Evolutionary conservation across 1,140 invertebrate species (phyloP), one percentile per base, ranked within the genome.

Genomic region (Sminthurides bifidus): DNA sequence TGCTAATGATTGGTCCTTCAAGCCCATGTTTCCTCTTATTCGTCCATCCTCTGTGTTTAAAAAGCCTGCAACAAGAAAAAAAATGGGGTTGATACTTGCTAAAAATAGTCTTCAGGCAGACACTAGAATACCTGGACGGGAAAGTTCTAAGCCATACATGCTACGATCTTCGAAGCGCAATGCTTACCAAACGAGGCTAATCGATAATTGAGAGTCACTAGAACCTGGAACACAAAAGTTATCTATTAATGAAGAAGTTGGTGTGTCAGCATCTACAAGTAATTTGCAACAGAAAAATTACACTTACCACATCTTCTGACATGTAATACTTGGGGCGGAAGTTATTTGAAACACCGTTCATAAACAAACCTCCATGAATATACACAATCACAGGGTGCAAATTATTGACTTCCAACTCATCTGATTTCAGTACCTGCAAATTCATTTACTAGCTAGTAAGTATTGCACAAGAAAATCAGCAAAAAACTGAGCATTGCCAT

Each of bases 311-410:
- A 41, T 64, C 51, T 43, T 62, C 59, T 43, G 63, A 49, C 57
- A 67, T 60, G 6, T 66, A 51, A 23, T 61, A 58, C 21, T 55
- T 51, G 1, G 68, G 67, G 8, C 72, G 65, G 55, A 71, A 68
- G 15, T 74, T 51, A 64, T 72, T 46, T 68, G 66, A 64, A 71
- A 73, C 49, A 67, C 77, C 57, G 74, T 67, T 54, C 71, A 75
- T 58, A 63, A 73, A 78, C 3, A 74, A 75, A 19, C 78, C 77
- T 0, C 79, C 77, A 60, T 79, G 75, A 43, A 80, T 72, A 67
- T 75, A 76, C 14, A 79, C 75, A 57, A 74, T 67, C 37, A 80
- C 70, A 50, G 71, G 74, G 57, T 71, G 35, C 21, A 56, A 30
- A 10, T 26, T 46, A 26, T 24, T 15, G n/a, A n/a, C 44, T 4